Conservation (phyloP, 1,140 invertebrate species). For the Aphidius ervi region DNA sequence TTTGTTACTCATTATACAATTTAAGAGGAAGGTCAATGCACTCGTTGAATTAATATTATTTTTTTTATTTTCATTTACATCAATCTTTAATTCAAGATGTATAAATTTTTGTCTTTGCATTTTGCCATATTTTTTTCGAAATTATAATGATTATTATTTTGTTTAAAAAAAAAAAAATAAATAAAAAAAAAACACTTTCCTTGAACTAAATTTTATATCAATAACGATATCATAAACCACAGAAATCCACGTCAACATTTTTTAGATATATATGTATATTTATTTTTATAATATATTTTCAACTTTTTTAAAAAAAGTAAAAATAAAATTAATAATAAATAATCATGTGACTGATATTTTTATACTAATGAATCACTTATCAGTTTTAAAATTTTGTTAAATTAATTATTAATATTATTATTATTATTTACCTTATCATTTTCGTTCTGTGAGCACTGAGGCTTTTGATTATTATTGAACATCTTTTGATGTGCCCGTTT, state of each 20-base stretch:
- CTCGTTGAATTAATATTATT: constrained; percentile 5
- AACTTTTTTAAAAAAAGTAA: not conserved
- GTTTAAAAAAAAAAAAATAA: no score
- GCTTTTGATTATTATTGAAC: constrained; percentile 60
- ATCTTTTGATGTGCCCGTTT: constrained; percentile 79
- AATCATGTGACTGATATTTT: not conserved
- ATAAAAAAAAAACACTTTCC: not conserved
- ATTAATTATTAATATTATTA: constrained; percentile 4
- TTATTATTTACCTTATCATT: constrained; percentile 37
- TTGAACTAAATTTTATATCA: constrained; percentile 8
- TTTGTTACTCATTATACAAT: constrained; percentile 23
- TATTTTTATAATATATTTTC: not conserved
- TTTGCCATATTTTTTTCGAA: no score
- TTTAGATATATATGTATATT: not conserved
- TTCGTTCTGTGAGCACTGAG: constrained; percentile 31
- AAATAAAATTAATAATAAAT: not conserved
- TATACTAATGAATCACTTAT: not conserved
- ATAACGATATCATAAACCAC: not conserved
- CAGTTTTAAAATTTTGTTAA: not conserved
- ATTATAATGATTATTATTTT: no score
- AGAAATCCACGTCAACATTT: not conserved
- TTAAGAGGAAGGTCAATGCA: constrained; percentile 19
- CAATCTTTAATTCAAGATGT: not conserved
- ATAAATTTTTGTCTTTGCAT: no score
- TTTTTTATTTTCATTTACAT: not conserved